Evolutionary conservation across 2,113 vertebrate genomes (phyloP).

Genomic region (Rafetus swinhoei): DNA sequence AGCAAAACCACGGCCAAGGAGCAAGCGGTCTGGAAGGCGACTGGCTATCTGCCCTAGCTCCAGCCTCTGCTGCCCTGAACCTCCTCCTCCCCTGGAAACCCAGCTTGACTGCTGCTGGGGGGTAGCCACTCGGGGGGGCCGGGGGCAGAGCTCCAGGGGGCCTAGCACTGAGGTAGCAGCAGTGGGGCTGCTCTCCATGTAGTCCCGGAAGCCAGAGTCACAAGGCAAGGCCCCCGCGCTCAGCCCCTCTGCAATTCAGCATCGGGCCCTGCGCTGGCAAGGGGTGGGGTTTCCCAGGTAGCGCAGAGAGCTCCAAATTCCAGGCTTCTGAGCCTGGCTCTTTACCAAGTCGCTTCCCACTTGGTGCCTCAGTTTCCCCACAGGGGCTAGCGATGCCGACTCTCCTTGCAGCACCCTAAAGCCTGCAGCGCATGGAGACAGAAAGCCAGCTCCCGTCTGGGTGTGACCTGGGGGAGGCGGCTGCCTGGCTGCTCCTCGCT

Average conservation of each 20-base stretch:
- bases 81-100: not conserved
- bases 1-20: too few relatives aligned
- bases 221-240: not conserved
- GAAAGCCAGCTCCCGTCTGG: too few relatives aligned
- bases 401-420: not conserved
- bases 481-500: not conserved
- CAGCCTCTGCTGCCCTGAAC: too few relatives aligned
- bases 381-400: not conserved
- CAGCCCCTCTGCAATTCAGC: not conserved
- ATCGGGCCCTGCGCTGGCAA: not conserved
- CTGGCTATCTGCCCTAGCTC: too few relatives aligned
- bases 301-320: not conserved
- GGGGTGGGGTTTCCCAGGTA: not conserved
- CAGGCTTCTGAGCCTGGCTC: not conserved
- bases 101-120: not conserved
- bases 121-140: not conserved
- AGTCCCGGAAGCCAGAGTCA: not conserved
- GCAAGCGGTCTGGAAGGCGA: too few relatives aligned
- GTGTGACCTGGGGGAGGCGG: not conserved
- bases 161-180: not conserved
- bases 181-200: not conserved
- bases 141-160: not conserved
- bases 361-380: not conserved
- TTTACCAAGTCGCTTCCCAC: not conserved
- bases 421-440: not conserved